Percentiles rank a stretch among this genome's conserved stretches.
Evolutionary conservation across 2,888 invertebrate species (phyloP).

Genomic region (Artemia sp.): DNA sequence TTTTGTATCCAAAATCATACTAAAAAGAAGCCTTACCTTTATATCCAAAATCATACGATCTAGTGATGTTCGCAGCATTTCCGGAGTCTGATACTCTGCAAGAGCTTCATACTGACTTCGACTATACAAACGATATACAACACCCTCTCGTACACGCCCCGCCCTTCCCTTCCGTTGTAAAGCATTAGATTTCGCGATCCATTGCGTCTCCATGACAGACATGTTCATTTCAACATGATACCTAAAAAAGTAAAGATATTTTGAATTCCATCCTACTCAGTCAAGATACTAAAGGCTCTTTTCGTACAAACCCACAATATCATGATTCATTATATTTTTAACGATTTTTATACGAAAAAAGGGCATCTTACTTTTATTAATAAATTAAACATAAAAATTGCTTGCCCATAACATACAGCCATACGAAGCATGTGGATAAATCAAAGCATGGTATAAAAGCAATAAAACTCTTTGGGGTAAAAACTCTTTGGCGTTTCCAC

Average conservation of each 20-base stretch:
- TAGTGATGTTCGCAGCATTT: constrained; percentile 44
- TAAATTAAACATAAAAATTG: background rate
- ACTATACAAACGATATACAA: constrained; percentile 38
- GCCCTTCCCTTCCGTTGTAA: constrained; percentile 49
- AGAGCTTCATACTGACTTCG: constrained; percentile 35
- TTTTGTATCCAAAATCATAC: constrained; percentile 44
- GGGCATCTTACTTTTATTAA: no score
- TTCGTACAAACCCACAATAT: no score
- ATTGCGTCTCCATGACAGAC: constrained; percentile 40
- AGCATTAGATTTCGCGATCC: constrained; percentile 46
- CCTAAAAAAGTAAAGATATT: constrained; percentile 14
- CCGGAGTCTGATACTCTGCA: constrained; percentile 40
- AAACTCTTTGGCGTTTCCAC: background rate
- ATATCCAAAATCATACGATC: constrained; percentile 43
- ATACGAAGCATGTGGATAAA: no score
- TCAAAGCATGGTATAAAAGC: no score
- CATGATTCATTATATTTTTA: no score
- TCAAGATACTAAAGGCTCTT: no score
- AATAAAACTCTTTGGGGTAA: background rate
- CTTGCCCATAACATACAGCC: background rate
- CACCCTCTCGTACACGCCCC: constrained; percentile 46
- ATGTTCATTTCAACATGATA: constrained; percentile 30
- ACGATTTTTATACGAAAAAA: no score
- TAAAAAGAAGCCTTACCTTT: constrained; percentile 35
- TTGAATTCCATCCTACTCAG: no score